Base-by-base conservation (phyloP, 2,113 vertebrate species). In the Mola mola region DNA sequence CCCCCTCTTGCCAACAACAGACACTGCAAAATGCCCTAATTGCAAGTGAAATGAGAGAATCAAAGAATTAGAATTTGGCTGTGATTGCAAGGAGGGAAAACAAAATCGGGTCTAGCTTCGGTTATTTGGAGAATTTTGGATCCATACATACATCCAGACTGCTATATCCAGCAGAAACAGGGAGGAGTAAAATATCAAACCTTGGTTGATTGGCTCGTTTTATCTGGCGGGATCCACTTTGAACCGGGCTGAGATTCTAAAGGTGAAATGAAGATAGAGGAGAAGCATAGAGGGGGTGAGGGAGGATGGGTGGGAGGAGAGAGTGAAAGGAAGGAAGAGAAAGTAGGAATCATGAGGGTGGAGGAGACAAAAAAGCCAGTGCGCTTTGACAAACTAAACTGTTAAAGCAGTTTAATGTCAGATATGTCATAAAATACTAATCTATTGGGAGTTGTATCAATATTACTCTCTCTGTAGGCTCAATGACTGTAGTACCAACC, bases 11-110 rank as follows among this genome's bases (percentile, higher is more conserved):
- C 10, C 42, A 31, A 33, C 0, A 51, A 49, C 19, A 25, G 33
- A 47, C 24, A 83, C 42, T 83, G 82, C 87, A 85, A 60, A 65
- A 68, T 87, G 82, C 68, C 88, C 88, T 83, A 88, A 86, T 88
- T 91, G 78, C 70, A 79, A 64, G 15, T n/a, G 65, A 71, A 43
- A 80, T 52, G 78, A 72, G 69, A 74, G 72, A 85, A 82, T 83
- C 75, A 83, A 82, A 89, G 67, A 85, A 79, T 66, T 72, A 38
- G 36, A 72, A 82, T 83, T 87, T 83, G 82, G 86, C 82, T 70
- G 76, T 66, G 66, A 81, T 71, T 66, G 68, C 68, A 79, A 61
- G 43, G 66, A 72, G 47, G 64, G 36, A 66, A 77, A 78, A 80
- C 62, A 66, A 75, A 78, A 82, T 66, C 63, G 12, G 55, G 53